Conservation (phyloP, 2,797 vertebrate species). For the Forpus xanthops region DNA sequence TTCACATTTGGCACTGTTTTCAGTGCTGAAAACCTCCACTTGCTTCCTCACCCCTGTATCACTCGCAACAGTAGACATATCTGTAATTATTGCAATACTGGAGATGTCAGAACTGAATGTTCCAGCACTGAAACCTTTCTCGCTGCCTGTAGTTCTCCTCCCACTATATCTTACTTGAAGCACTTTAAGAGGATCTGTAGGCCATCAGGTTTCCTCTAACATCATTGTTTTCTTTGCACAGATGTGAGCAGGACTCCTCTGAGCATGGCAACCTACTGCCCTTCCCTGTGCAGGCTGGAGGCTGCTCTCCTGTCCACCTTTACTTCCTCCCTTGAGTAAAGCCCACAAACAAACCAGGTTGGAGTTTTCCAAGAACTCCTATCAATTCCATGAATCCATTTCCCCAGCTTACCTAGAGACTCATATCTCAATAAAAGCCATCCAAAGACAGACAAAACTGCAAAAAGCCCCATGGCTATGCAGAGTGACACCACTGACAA, state of each 20-base stretch:
- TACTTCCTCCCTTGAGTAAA: background rate
- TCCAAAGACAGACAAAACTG: background rate
- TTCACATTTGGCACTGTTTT: background rate
- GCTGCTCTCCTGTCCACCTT: background rate
- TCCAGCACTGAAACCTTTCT: background rate
- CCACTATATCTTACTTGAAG: background rate
- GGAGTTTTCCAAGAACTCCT: background rate
- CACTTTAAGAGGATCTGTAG: background rate
- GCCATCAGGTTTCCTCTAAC: background rate
- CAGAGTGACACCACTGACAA: background rate
- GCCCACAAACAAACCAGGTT: background rate
- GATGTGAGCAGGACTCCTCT: background rate
- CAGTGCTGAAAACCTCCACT: background rate
- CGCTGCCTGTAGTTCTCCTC: background rate
- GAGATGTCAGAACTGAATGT: background rate
- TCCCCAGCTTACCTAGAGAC: background rate
- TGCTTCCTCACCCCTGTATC: background rate
- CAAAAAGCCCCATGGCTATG: background rate
- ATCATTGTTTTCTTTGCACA: background rate
- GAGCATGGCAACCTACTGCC: background rate
- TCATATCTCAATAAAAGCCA: background rate
- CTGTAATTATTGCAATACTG: background rate
- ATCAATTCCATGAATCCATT: background rate
- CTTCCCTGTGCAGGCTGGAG: background rate
- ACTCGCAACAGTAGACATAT: background rate